Percentiles rank a stretch among this genome's conserved stretches.
These are phyloP conservation scores for Sebastes flavidus DNA, from an alignment of 2,797 vertebrate species.

Conservation along the genomic window DNA sequence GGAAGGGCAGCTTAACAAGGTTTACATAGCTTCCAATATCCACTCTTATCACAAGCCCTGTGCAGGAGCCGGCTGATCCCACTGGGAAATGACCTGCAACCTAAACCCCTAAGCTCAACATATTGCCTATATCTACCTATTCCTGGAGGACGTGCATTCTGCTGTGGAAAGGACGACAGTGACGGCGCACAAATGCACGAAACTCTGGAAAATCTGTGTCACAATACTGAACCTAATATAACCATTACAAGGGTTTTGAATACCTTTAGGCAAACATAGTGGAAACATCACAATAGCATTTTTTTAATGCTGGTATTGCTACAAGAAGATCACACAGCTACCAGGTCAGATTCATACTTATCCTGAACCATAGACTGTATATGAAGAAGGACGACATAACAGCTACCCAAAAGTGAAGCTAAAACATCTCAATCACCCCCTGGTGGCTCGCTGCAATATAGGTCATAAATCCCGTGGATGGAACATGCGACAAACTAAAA, in stretches of 20 bases:
- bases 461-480: no score
- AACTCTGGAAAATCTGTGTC: constrained; percentile 6
- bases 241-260: not conserved
- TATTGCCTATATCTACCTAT: constrained; percentile 51
- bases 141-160: constrained; percentile 30
- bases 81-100: constrained; percentile 71
- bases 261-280: not conserved
- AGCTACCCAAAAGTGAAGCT: no score
- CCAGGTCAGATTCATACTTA: not conserved
- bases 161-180: constrained; percentile 26
- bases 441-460: no score
- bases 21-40: constrained; percentile 80
- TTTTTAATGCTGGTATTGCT: not conserved
- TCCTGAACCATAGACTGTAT: not conserved
- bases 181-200: constrained; percentile 14
- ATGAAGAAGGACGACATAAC: no score
- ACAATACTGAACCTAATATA: not conserved
- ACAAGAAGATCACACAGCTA: not conserved
- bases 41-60: constrained; percentile 75
- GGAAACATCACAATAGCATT: not conserved
- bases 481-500: no score
- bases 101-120: constrained; percentile 64
- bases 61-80: constrained; percentile 71
- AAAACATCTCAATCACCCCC: no score
- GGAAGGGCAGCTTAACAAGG: constrained; percentile 75